Percentiles rank a stretch among this genome's conserved stretches.
Conservation (phyloP, 2,888 invertebrate genomes). For the Nemapogon koenigi region DNA sequence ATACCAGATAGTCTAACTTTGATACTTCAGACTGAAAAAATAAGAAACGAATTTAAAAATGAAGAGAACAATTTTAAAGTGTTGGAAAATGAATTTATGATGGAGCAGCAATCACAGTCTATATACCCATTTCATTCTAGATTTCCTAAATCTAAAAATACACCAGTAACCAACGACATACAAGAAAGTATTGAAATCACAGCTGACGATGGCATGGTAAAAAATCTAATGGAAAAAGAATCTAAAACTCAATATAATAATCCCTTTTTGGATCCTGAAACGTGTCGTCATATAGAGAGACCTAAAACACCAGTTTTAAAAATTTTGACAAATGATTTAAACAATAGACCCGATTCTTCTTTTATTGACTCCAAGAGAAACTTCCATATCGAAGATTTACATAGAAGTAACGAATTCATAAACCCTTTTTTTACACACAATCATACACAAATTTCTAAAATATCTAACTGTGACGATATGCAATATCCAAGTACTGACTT, state of each 20-base stretch:
- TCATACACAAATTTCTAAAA: conserved; percentile 20
- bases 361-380: conserved; percentile 28
- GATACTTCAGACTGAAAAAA: conserved; percentile 1
- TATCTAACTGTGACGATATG: conserved; percentile 17
- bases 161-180: not conserved
- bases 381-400: conserved; percentile 23
- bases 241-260: conserved; percentile 24
- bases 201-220: conserved; percentile 19
- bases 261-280: conserved; percentile 28
- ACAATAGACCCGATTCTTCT: conserved; percentile 30
- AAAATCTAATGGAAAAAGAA: conserved; percentile 29
- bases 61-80: conserved; percentile 28
- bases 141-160: not conserved
- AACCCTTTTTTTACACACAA: conserved; percentile 46
- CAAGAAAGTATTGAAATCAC: not conserved
- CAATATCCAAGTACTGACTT: conserved; percentile 40
- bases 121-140: not conserved
- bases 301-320: conserved; percentile 52
- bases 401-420: conserved; percentile 33
- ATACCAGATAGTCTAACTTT: conserved; percentile 2
- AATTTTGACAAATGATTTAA: conserved; percentile 37
- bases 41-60: not conserved
- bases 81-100: conserved; percentile 29
- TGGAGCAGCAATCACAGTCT: not conserved
- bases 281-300: too few relatives aligned